phyloP scores from a whole-genome alignment of 2,888 invertebrate species.

The Periphyllus acericola region DNA sequence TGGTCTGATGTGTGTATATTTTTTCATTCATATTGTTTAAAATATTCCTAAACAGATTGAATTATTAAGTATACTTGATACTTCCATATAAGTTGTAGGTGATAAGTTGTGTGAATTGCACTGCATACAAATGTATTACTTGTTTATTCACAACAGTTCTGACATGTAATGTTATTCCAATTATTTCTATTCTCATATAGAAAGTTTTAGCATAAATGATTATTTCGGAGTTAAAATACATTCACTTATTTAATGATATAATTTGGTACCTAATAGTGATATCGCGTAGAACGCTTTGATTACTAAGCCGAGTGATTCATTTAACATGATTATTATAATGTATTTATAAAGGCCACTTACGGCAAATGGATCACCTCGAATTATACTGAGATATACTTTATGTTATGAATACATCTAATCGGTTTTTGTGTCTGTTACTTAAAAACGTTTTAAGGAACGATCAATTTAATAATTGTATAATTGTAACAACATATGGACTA shows the following conservation, averaged over 20 bases:
- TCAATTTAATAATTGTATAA: too few species aligned
- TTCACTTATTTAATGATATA: slow-evolving; percentile 22
- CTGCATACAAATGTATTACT: background rate
- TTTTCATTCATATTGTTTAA: background rate
- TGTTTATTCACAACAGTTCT: background rate
- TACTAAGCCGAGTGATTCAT: too few species aligned
- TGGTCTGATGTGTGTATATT: background rate
- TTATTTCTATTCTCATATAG: background rate
- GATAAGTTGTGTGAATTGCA: background rate
- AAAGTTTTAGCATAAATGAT: background rate
- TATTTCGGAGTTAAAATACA: slow-evolving; percentile 10
- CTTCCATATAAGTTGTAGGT: background rate
- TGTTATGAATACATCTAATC: too few species aligned
- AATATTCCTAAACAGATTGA: background rate
- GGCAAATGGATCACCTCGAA: too few species aligned
- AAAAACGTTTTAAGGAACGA: too few species aligned
- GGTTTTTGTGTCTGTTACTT: too few species aligned
- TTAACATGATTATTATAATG: too few species aligned
- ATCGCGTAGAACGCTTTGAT: background rate
- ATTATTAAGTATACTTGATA: background rate
- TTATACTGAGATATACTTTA: too few species aligned
- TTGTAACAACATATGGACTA: too few species aligned
- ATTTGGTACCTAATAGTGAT: background rate
- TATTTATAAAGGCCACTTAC: too few species aligned
- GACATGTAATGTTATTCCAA: background rate